These are phyloP conservation scores for Harpalus rufipes DNA, from an alignment of 2,888 invertebrate genomes.

Conservation along the genomic window DNA sequence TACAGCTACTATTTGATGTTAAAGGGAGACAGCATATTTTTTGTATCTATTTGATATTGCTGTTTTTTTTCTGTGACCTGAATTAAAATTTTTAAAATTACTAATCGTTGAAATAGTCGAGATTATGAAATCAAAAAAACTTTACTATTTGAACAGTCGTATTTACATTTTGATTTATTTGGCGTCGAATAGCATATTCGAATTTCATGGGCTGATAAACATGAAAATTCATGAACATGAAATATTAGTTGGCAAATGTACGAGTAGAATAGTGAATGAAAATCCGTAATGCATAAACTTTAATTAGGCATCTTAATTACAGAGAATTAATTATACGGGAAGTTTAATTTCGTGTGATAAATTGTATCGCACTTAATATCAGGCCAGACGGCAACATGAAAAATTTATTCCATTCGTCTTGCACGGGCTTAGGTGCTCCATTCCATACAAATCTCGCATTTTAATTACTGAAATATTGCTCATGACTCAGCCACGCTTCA, in stretches of 20 bases:
- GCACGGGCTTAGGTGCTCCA: background rate
- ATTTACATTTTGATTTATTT: constrained; percentile 3
- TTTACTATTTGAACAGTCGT: background rate
- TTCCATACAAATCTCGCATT: constrained; percentile 36
- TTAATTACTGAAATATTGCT: constrained; percentile 28
- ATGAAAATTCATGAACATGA: constrained; percentile 33
- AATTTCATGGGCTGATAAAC: constrained; percentile 19
- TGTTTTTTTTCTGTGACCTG: background rate
- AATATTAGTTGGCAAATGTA: constrained; percentile 24
- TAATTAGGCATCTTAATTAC: constrained; percentile 55
- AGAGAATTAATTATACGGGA: constrained; percentile 46
- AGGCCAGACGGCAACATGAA: constrained; percentile 16
- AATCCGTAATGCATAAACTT: constrained; percentile 54
- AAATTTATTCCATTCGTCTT: constrained; percentile 51
- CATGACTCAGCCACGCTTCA: background rate
- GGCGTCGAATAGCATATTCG: background rate
- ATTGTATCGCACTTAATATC: constrained; percentile 47
- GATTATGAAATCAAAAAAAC: background rate
- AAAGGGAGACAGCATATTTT: background rate
- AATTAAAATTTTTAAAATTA: constrained; percentile 2
- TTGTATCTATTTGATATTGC: background rate
- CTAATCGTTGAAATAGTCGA: background rate
- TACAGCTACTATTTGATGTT: background rate
- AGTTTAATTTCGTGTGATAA: constrained; percentile 56
- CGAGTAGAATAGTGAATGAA: constrained; percentile 27